Percentiles rank a stretch among this genome's conserved stretches.
Evolutionary conservation across 1,140 invertebrate genomes (phyloP).

Genomic region (Nixonia krombeini): DNA sequence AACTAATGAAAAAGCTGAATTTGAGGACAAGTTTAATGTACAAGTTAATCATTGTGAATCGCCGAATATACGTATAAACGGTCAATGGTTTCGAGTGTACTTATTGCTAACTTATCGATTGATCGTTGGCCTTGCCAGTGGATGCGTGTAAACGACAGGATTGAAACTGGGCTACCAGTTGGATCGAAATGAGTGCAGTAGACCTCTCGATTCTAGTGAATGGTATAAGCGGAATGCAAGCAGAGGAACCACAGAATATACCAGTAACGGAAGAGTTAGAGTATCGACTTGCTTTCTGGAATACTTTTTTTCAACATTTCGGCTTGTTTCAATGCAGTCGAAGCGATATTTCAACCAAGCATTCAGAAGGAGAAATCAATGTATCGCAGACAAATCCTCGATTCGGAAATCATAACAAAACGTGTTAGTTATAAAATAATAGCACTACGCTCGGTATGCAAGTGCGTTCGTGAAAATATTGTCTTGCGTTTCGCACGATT

Average conservation of each 20-base stretch:
- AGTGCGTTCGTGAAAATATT: no score
- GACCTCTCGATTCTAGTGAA: conserved; percentile 43
- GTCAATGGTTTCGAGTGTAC: conserved; percentile 36
- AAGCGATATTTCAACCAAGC: conserved; percentile 22
- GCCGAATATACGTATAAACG: conserved; percentile 37
- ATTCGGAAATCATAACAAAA: conserved; percentile 16
- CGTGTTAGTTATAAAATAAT: no score
- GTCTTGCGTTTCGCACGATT: no score
- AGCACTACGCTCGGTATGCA: no score
- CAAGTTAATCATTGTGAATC: conserved; percentile 28
- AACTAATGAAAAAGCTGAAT: no score
- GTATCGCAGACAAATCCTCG: conserved; percentile 18
- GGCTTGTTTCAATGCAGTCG: conserved; percentile 20
- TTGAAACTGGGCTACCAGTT: conserved; percentile 45
- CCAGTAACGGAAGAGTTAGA: conserved; percentile 19
- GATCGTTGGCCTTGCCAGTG: conserved; percentile 36
- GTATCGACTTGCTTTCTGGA: conserved; percentile 36
- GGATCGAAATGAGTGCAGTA: conserved; percentile 44
- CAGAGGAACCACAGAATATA: conserved; percentile 18
- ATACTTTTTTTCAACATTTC: conserved; percentile 36
- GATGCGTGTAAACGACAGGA: conserved; percentile 49
- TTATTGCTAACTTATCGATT: conserved; percentile 49
- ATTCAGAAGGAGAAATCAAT: conserved; percentile 28
- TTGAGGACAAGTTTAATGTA: no score
- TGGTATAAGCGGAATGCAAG: conserved; percentile 48